Conservation (phyloP, 1,140 invertebrate genomes). For the Cryptotermes secundus region DNA sequence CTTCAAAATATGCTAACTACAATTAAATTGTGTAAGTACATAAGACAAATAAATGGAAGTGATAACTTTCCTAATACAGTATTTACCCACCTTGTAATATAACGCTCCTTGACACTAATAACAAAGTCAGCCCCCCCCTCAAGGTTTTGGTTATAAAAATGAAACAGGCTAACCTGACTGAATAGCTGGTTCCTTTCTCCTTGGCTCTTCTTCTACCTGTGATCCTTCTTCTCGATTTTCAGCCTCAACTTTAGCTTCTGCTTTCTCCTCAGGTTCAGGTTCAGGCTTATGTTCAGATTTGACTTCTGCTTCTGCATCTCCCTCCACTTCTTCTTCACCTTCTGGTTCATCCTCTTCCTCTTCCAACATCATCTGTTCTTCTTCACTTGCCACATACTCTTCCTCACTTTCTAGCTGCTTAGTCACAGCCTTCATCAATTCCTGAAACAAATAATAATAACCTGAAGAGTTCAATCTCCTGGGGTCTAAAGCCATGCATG, state of each 20-base stretch:
- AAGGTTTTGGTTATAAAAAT: too few species aligned
- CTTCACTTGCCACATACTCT: conserved; percentile 50
- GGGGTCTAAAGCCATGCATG: too few species aligned
- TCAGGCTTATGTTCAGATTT: background rate
- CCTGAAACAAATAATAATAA: conserved; percentile 41
- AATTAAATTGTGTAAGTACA: too few species aligned
- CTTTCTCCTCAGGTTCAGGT: background rate
- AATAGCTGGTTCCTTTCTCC: conserved; percentile 45
- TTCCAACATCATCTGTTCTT: conserved; percentile 34
- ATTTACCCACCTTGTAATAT: background rate
- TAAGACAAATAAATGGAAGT: background rate
- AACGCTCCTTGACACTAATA: too few species aligned
- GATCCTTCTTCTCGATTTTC: background rate
- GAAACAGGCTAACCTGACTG: conserved; percentile 46
- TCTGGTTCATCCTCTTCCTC: conserved; percentile 38
- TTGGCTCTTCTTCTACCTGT: background rate
- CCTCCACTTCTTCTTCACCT: conserved; percentile 39
- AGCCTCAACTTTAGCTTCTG: too few species aligned
- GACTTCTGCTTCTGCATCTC: conserved; percentile 41
- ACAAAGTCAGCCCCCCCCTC: too few species aligned
- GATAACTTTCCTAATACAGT: background rate
- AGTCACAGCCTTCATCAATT: conserved; percentile 43
- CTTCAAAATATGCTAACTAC: background rate
- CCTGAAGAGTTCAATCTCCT: too few species aligned
- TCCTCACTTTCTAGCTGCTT: conserved; percentile 54